Evolutionary conservation across 2,797 vertebrate genomes (phyloP), one percentile per base, ranked within the genome.

Genomic region (Hippocampus kuda): DNA sequence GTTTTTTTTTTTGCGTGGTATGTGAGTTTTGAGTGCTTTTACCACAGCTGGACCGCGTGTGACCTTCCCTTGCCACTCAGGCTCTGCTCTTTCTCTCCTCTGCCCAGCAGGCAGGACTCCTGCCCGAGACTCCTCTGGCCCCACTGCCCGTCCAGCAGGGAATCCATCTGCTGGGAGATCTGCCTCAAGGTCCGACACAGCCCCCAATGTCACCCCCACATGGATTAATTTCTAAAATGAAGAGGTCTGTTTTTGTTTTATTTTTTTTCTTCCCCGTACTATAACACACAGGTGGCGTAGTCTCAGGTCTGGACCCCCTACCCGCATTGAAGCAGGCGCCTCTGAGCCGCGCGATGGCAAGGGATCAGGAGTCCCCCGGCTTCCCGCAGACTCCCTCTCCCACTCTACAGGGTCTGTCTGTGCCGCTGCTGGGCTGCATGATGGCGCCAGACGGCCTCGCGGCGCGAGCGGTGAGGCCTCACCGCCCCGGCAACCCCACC

Each of bases 41-140:
- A 66, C 26, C 15, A 0, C 12, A 0, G 18, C 69, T 49, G 1
- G 1, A 69, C 74, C 60, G 65, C 62, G 18, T 9, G 62, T 75
- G 80, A 80, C 81, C 80, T 75, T 75, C 66, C 48, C 18, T 10
- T 80, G 81, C 83, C 77, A 42, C 71, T 84, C 74, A 82, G 61
- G 77, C 24, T 73, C 34, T 69, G 51, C 65, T 48, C 24, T 60
- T 38, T 73, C 71, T 80, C 67, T 73, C 57, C 63, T 70, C 75
- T 74, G 74, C 65, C 75, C 80, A 72, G 54, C 94, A 96, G 87
- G 91, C 93, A 3, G 94, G 94, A 69, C 91, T 98, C 80, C 87
- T 95, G 27, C 93, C 91, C 72, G 95, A 97, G 62, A 93, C 92
- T 70, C 92, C 93, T 65, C 79, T 95, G 70, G 89, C 92, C 9